A percentile compares a stretch with the other conserved stretches of the same genome.
Conservation (phyloP, 2,113 vertebrate genomes). For the Holacanthus passer region DNA sequence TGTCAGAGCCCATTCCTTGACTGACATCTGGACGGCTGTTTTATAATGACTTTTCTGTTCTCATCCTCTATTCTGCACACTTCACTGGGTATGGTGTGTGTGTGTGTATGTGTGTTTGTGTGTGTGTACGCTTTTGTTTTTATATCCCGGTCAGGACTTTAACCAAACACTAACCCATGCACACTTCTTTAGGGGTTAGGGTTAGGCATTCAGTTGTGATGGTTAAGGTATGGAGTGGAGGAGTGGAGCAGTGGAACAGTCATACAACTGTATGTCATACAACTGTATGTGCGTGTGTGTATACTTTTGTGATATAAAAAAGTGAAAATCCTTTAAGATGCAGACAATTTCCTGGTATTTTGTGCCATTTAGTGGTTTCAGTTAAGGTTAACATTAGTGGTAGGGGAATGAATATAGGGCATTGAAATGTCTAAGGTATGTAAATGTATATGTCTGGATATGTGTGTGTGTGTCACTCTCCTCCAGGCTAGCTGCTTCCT, state of each 20-base stretch:
- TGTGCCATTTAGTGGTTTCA: constrained; percentile 45
- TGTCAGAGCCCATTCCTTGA: constrained; percentile 44
- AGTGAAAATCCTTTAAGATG: constrained; percentile 47
- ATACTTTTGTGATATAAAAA: constrained; percentile 40
- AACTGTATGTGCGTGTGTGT: constrained; percentile 30
- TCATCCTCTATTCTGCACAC: constrained; percentile 61
- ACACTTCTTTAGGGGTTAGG: too few relatives aligned
- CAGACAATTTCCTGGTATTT: constrained; percentile 44
- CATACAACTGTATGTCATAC: too few relatives aligned
- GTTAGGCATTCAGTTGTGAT: too few relatives aligned
- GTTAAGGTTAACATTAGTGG: constrained; percentile 23
- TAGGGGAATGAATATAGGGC: constrained; percentile 11
- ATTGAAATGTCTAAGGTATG: not conserved
- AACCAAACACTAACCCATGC: too few relatives aligned
- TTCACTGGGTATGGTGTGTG: constrained; percentile 51
- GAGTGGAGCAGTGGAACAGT: too few relatives aligned
- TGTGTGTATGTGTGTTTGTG: constrained; percentile 35
- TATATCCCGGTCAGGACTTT: too few relatives aligned
- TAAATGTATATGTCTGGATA: not conserved
- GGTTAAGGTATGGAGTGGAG: too few relatives aligned
- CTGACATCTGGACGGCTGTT: constrained; percentile 34
- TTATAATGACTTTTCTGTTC: constrained; percentile 73
- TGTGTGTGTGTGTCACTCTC: constrained; percentile 3
- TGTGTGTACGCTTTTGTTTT: constrained; percentile 11
- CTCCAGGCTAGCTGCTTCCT: constrained; percentile 3